These are phyloP conservation scores for Pedicia rivosa DNA, from an alignment of 2,888 invertebrate genomes.

Conservation along the genomic window DNA sequence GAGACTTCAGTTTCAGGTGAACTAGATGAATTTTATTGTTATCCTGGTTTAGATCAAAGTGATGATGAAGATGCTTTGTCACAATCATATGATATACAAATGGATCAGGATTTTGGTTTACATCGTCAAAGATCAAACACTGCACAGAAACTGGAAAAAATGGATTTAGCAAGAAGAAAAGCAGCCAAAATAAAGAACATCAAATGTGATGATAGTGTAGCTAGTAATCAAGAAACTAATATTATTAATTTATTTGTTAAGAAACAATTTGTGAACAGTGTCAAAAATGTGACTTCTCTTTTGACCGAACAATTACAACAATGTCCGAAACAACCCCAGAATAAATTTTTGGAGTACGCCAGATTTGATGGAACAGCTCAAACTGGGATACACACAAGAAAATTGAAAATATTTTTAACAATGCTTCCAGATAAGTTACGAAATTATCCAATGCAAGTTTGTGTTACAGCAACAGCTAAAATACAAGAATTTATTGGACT, in stretches of 20 bases:
- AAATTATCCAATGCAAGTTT: constrained; percentile 68
- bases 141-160: constrained; percentile 72
- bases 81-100: constrained; percentile 65
- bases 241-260: constrained; percentile 35
- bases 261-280: constrained; percentile 20
- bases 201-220: constrained; percentile 48
- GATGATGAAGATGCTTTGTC: constrained; percentile 51
- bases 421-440: constrained; percentile 69
- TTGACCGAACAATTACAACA: constrained; percentile 61
- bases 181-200: constrained; percentile 60
- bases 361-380: constrained; percentile 84
- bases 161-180: constrained; percentile 71
- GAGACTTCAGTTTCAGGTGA: not conserved
- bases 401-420: constrained; percentile 79
- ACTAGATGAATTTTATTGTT: constrained; percentile 42
- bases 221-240: constrained; percentile 30
- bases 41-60: constrained; percentile 60
- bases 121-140: constrained; percentile 70
- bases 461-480: constrained; percentile 69
- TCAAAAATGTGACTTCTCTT: constrained; percentile 36
- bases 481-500: constrained; percentile 85
- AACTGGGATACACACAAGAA: constrained; percentile 59
- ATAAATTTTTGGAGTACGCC: constrained; percentile 79
- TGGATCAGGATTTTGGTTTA: constrained; percentile 43
- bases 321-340: constrained; percentile 59